Evolutionary conservation across 2,888 invertebrate genomes (phyloP), one percentile per base, ranked within the genome.

Genomic region (Eupsilia transversa): DNA sequence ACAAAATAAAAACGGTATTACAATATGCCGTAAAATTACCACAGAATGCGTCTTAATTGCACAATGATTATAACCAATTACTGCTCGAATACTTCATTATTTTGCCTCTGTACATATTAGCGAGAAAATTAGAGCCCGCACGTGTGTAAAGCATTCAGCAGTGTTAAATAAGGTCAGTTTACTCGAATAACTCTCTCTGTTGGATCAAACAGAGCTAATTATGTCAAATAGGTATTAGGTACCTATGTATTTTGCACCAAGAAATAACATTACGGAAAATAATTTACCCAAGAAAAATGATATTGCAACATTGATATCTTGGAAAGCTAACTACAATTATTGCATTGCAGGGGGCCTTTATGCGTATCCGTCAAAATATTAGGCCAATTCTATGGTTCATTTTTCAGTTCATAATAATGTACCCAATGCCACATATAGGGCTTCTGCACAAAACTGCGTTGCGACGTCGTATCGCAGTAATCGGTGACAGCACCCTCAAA

Each of bases 1-100:
- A 59, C 46, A 9, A 67, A 74, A 77, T 56, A 49, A 30, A 46
- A 72, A 59, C 43, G 20, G 14, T 64, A 64, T 74, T 64, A 80
- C 56, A 46, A 52, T 59, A 54, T 46, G 38, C 46, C 23, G 54
- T 63, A 80, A 66, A 77, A 65, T 63, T 71, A 43, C 30, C 52
- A 46, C 72, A n/a, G 35, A 67, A 35, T 30, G 23, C 71, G 30
- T 73, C 75, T 71, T 79, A 83, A 75, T 80, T 72, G 70, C 65
- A 57, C 64, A 76, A 72, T 79, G 71, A 79, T 80, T 80, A 74
- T 66, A 80, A 71, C 72, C 72, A 83, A 83, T 74, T 72, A 83
- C 52, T 43, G 41, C 35, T 64, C n/a, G 46, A 73, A 72, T 75
- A 83, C 80, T 80, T 83, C 83, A 76, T 82, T 80, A 84, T 72